phyloP scores from a whole-genome alignment of 2,113 vertebrate species.

The Ramphastos sulfuratus region DNA sequence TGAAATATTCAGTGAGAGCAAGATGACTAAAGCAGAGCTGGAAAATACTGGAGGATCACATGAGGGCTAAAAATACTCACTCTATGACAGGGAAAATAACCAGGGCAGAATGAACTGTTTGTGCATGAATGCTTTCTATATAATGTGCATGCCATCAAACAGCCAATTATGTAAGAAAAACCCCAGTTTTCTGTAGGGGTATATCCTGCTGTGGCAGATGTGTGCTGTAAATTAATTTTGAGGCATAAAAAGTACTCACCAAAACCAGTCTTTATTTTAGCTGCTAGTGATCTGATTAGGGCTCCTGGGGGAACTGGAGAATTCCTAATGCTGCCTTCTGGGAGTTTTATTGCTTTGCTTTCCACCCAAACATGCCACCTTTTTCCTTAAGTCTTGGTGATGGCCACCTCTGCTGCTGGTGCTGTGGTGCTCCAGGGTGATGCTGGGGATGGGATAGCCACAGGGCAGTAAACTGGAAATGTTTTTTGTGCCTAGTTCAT shows the following conservation, averaged over 20 bases:
- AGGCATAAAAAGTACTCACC: neutral
- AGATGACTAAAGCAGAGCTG: constrained; percentile 77
- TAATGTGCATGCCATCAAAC: neutral
- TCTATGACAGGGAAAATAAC: constrained; percentile 72
- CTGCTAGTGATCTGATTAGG: neutral
- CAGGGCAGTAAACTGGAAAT: neutral
- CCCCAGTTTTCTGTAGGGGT: neutral
- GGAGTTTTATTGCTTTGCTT: neutral
- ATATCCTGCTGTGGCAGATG: constrained; percentile 6
- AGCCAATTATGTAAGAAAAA: neutral
- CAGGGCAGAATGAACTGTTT: constrained; percentile 72
- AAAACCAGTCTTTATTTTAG: constrained; percentile 7
- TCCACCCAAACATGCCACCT: neutral
- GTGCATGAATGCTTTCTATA: constrained; percentile 11
- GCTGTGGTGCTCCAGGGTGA: fast-evolving
- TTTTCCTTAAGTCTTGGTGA: neutral
- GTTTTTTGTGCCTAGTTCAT: constrained; percentile 10
- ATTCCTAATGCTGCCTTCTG: neutral
- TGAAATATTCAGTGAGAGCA: constrained; percentile 73
- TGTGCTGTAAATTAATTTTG: constrained; percentile 39
- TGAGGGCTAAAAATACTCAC: constrained; percentile 81
- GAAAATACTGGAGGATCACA: constrained; percentile 80
- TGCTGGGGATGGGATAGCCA: neutral
- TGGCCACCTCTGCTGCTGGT: neutral
- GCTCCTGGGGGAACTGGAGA: neutral